Evolutionary conservation across 2,888 invertebrate species (phyloP).

Genomic region (Entomobrya proxima): DNA sequence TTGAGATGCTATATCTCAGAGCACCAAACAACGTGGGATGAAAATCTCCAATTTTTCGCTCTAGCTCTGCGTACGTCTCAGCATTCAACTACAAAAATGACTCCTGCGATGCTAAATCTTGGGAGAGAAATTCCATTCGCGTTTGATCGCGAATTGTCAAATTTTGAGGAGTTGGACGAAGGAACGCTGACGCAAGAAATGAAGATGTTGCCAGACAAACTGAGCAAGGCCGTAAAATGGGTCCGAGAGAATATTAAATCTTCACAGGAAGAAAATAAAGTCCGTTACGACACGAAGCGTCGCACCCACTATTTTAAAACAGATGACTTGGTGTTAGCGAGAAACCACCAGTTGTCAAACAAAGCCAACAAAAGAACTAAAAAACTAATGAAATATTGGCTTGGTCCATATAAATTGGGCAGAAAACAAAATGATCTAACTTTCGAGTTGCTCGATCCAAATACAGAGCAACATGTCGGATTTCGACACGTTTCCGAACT

Average conservation of each 20-base stretch:
- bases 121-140: no score
- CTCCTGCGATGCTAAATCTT: neutral
- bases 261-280: neutral
- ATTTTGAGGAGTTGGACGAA: neutral
- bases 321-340: neutral
- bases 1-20: no score
- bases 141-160: neutral
- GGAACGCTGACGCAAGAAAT: neutral
- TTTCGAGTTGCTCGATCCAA: neutral
- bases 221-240: neutral
- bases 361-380: no score
- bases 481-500: neutral
- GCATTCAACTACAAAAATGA: neutral
- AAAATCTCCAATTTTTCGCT: no score
- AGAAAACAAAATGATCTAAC: neutral
- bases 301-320: neutral
- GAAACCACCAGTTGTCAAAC: constrained; percentile 1
- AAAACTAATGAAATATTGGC: neutral
- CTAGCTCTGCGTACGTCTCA: no score
- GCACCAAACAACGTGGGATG: no score
- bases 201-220: no score
- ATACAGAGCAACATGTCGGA: neutral
- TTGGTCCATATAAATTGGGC: neutral
- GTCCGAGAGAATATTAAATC: neutral
- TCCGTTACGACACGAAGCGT: neutral